Evolutionary conservation across 2,113 vertebrate genomes (phyloP).

Genomic region (Rissa tridactyla): DNA sequence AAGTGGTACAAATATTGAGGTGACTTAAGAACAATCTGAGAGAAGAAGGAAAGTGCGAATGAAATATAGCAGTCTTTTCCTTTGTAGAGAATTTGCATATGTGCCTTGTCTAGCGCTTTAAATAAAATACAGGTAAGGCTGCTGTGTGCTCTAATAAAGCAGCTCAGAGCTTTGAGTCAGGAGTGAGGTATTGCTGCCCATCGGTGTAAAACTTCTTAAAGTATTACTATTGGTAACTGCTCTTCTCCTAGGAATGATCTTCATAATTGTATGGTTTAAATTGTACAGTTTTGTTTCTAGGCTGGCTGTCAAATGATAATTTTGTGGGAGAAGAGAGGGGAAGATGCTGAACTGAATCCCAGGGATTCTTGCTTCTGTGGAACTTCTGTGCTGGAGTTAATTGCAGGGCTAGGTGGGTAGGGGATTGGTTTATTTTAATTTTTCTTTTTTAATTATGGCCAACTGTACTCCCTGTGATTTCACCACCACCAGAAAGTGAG

Average conservation of each 20-base stretch:
- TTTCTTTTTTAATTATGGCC: neutral
- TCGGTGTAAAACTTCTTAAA: neutral
- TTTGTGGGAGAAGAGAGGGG: neutral
- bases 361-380: neutral
- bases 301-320: neutral
- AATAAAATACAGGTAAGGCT: neutral
- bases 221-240: neutral
- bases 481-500: neutral
- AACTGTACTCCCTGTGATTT: neutral
- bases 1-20: neutral
- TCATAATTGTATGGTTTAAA: neutral
- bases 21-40: neutral
- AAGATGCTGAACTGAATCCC: neutral
- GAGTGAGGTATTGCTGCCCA: neutral
- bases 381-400: neutral
- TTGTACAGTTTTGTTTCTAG: neutral
- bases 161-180: neutral
- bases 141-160: neutral
- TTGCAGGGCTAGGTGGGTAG: neutral
- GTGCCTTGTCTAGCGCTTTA: neutral
- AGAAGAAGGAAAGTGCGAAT: neutral
- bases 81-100: neutral
- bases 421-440: neutral
- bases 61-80: neutral
- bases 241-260: neutral